These are phyloP conservation scores for Anhinga rufa DNA, from an alignment of 2,113 vertebrate species.

Conservation along the genomic window DNA sequence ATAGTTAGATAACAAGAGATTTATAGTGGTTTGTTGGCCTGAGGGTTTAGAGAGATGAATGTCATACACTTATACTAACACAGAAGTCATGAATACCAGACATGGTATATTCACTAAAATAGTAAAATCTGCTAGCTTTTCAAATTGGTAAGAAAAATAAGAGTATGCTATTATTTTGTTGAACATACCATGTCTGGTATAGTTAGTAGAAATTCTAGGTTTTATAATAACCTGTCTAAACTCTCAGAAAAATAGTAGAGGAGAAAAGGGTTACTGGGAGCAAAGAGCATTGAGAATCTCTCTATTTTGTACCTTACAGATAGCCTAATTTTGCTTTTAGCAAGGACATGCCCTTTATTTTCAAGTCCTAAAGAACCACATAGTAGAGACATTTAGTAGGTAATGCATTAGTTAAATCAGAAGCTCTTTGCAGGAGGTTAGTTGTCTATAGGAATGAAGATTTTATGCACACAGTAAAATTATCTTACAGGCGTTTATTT, in stretches of 20 bases:
- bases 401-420: not conserved
- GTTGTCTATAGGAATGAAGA: not conserved
- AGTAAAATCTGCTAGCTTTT: not conserved
- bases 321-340: not conserved
- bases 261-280: not conserved
- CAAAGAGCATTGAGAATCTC: not conserved
- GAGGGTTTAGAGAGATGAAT: not conserved
- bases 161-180: not conserved
- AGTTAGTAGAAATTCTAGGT: not conserved
- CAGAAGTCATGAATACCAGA: not conserved
- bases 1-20: not conserved
- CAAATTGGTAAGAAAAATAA: not conserved
- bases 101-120: not conserved
- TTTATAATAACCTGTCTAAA: not conserved
- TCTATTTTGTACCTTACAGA: not conserved
- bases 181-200: not conserved
- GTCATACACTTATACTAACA: not conserved
- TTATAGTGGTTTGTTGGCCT: not conserved
- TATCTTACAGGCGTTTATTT: not conserved
- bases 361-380: not conserved
- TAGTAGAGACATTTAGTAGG: not conserved
- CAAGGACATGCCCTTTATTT: not conserved
- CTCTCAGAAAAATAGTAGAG: not conserved
- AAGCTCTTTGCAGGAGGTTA: not conserved
- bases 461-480: not conserved